Percentiles rank a stretch among this genome's conserved stretches.
These are phyloP conservation scores for Neodiprion lecontei DNA, from an alignment of 1,140 invertebrate genomes.

Conservation along the genomic window DNA sequence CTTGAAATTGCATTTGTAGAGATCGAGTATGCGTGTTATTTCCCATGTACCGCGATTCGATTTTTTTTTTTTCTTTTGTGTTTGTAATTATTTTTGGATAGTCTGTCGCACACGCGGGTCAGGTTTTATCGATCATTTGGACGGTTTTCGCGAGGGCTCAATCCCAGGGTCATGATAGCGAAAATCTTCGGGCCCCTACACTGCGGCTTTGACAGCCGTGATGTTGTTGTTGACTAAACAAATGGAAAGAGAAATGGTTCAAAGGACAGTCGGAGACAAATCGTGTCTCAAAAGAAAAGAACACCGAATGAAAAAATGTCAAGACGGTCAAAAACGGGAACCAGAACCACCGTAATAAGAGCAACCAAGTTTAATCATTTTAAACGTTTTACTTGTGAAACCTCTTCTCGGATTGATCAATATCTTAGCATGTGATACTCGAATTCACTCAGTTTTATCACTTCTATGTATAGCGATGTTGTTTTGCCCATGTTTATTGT, in stretches of 20 bases:
- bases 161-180: conserved; percentile 38
- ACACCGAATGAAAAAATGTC: conserved; percentile 17
- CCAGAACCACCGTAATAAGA: too few relatives aligned
- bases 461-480: too few relatives aligned
- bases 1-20: background rate
- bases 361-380: too few relatives aligned
- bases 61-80: conserved; percentile 1
- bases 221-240: background rate
- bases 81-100: background rate
- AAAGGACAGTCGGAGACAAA: background rate
- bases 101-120: background rate
- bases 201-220: background rate
- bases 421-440: too few relatives aligned
- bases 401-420: too few relatives aligned
- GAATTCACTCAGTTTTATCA: too few relatives aligned
- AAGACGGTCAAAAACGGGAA: too few relatives aligned
- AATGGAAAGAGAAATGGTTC: background rate
- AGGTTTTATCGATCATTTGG: conserved; percentile 27
- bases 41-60: background rate
- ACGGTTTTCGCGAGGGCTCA: conserved; percentile 24
- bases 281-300: conserved; percentile 50
- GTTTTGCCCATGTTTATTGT: too few relatives aligned
- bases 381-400: too few relatives aligned
- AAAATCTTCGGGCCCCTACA: conserved; percentile 9
- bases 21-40: background rate